Conservation (phyloP, 2,888 invertebrate species). For the Alloscopus bannaensis region DNA sequence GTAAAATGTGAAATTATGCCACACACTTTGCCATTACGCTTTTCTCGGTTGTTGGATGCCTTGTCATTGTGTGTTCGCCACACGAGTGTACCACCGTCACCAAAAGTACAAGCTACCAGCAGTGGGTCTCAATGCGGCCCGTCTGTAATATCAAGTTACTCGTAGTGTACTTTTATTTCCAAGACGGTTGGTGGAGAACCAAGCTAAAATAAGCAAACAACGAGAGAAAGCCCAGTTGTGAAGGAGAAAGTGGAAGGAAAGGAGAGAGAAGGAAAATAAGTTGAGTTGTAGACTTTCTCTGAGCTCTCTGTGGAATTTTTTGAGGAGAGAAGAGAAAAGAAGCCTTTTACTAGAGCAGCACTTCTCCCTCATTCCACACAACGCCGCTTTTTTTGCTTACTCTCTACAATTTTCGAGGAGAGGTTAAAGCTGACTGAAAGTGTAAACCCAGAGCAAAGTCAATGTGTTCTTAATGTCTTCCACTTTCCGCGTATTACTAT, state of each 20-base stretch:
- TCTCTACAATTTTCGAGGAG: not conserved
- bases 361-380: not conserved
- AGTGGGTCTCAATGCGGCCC: not conserved
- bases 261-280: conserved; percentile 10
- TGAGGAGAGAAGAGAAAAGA: conserved; percentile 1
- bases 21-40: conserved; percentile 17
- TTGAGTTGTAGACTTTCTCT: not conserved
- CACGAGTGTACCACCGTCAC: not conserved
- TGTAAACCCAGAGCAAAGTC: conserved; percentile 41
- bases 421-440: conserved; percentile 2
- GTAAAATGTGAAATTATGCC: conserved; percentile 35
- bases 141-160: conserved; percentile 34
- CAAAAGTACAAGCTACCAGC: not conserved
- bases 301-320: conserved; percentile 31
- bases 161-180: conserved; percentile 19
- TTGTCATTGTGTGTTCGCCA: not conserved
- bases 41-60: not conserved
- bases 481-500: conserved; percentile 63
- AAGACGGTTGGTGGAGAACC: not conserved
- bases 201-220: conserved; percentile 42
- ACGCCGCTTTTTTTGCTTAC: conserved; percentile 3
- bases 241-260: no score
- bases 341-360: not conserved
- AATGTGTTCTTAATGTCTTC: conserved; percentile 64
- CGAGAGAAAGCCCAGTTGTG: no score